These are phyloP conservation scores for Platalea minor DNA, from an alignment of 2,797 vertebrate genomes.

Conservation along the genomic window DNA sequence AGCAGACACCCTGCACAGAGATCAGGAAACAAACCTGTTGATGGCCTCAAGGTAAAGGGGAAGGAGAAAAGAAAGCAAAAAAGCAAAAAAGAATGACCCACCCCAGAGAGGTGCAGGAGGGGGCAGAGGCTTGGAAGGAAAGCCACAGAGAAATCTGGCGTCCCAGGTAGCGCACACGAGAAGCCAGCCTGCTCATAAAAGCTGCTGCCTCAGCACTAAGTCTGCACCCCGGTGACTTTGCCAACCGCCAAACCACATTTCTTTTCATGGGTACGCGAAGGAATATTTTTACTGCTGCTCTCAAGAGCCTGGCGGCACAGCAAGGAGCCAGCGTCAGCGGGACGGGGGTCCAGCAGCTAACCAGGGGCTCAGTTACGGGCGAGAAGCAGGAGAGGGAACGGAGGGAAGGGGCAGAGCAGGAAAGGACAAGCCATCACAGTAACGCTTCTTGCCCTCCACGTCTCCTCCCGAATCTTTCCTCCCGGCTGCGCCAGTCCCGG, in stretches of 20 bases:
- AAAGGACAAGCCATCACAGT: not conserved
- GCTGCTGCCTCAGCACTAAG: not conserved
- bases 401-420: not conserved
- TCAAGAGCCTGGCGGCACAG: not conserved
- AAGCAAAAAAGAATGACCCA: not conserved
- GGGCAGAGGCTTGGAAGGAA: not conserved
- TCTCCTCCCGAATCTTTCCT: not conserved
- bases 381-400: not conserved
- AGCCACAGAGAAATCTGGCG: not conserved
- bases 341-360: not conserved
- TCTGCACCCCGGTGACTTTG: not conserved
- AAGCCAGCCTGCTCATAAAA: not conserved
- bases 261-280: fast-evolving
- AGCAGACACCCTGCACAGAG: not conserved
- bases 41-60: conserved; percentile 13
- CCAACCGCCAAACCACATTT: not conserved
- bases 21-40: conserved; percentile 35
- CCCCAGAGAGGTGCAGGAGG: not conserved
- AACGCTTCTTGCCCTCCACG: not conserved
- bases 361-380: not conserved
- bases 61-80: not conserved
- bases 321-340: not conserved
- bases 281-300: not conserved
- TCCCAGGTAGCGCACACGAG: not conserved
- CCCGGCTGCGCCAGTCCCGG: not conserved